Conservation (phyloP, 2,888 invertebrate genomes). For the Stictocephala bisonia region DNA sequence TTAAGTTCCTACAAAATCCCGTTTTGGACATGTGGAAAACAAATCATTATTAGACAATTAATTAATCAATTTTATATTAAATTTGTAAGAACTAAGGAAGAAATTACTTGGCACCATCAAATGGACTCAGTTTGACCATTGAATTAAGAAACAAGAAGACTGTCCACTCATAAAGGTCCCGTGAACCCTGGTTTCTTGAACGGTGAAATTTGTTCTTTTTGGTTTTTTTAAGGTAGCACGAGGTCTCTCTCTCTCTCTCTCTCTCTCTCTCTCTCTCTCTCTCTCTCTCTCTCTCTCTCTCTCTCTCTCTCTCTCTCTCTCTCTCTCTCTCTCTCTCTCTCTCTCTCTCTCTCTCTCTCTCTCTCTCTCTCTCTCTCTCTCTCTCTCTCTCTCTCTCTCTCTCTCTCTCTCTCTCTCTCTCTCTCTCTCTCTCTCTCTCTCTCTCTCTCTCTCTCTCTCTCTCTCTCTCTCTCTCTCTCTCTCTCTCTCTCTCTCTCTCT, state of each 20-base stretch:
- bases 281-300: constrained; percentile 12
- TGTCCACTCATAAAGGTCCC: no score
- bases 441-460: constrained; percentile 18
- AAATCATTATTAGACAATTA: no score
- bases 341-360: constrained; percentile 1
- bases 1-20: no score
- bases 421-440: neutral
- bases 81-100: no score
- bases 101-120: no score
- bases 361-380: neutral
- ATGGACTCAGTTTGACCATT: no score
- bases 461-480: neutral
- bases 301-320: neutral
- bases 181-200: no score
- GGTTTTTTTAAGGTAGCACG: neutral
- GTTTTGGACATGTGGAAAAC: no score
- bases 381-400: constrained; percentile 19
- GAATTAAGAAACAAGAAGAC: no score
- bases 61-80: no score
- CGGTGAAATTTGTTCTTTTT: neutral
- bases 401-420: neutral
- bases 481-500: neutral
- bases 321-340: neutral
- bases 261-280: constrained; percentile 25
- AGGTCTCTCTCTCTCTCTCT: constrained; percentile 34